Evolutionary conservation across 2,797 vertebrate genomes (phyloP).

Genomic region (Bovichtus variegatus): DNA sequence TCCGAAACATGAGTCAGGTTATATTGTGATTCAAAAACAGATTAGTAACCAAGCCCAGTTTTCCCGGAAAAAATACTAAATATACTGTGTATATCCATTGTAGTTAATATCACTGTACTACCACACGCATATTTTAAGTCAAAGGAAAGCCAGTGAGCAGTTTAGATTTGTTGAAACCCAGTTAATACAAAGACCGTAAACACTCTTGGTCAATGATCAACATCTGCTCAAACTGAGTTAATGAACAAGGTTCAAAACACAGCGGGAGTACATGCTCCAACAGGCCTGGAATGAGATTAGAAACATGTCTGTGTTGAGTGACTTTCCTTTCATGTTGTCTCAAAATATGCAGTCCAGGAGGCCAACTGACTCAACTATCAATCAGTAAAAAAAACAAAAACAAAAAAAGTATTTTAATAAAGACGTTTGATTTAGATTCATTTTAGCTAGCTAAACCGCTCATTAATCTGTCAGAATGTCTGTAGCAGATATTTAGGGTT

Average conservation of each 20-base stretch:
- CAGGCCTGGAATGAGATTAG: not conserved
- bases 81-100: not conserved
- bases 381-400: not conserved
- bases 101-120: not conserved
- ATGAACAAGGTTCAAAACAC: not conserved
- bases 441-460: not conserved
- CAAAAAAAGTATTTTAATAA: not conserved
- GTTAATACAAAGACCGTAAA: not conserved
- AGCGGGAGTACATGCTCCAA: not conserved
- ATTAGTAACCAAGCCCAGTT: constrained; percentile 10
- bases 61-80: not conserved
- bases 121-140: not conserved
- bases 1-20: not conserved
- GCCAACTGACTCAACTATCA: not conserved
- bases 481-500: not conserved
- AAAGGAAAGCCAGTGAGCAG: not conserved
- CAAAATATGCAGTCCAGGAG: not conserved
- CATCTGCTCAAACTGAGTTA: not conserved
- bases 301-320: not conserved
- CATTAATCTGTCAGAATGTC: accelerated
- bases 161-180: not conserved
- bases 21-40: not conserved
- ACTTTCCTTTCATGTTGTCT: not conserved
- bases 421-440: not conserved
- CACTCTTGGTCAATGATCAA: accelerated